Evolutionary conservation across 53 echinoderm and acorn worm genomes (phyloP), one percentile per base, ranked within the genome.

Genomic region (Luidia sarsii): DNA sequence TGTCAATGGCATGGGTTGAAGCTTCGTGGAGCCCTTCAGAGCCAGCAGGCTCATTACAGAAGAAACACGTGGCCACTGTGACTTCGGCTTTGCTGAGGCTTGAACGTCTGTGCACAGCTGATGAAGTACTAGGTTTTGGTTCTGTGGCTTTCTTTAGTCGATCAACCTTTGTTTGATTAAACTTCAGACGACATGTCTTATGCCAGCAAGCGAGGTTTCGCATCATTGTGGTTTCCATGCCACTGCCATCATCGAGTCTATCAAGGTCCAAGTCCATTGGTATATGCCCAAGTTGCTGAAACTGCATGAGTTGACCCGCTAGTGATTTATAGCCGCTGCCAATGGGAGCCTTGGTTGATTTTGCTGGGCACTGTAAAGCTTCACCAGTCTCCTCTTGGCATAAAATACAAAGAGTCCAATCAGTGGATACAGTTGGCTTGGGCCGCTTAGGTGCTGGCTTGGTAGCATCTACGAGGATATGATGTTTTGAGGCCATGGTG

Each of bases 11-110:
- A 4, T 20, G 14, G 14, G 68, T 68, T 21, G 2, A 46, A 41
- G 68, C 68, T 45, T 68, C 21, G 24, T 48, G 36, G 30, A 4
- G n/a, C 32, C 14, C 31, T 34, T 31, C 63, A 63, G 63, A 63
- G 10, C 63, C 35, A 63, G 63, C 63, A 63, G 63, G 36, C 13
- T 63, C 63, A 63, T 63, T 63, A 33, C 63, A 63, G 63, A 63
- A 68, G 68, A 39, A 29, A 68, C n/a, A n/a, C n/a, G n/a, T n/a
- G n/a, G 39, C 11, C 34, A 25, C 4, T 9, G 27, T 7, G 9
- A 31, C 22, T 16, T 30, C 2, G 4, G 9, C 3, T 4, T 30
- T 4, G 4, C 34, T 30, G 63, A 18, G 63, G 29, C 3, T 22
- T 18, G 31, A 62, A 18, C 63, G 34, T 3, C 13, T 62, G 31